phyloP scores from a whole-genome alignment of 1,140 invertebrate genomes.

The Aphelenchoides besseyi region DNA sequence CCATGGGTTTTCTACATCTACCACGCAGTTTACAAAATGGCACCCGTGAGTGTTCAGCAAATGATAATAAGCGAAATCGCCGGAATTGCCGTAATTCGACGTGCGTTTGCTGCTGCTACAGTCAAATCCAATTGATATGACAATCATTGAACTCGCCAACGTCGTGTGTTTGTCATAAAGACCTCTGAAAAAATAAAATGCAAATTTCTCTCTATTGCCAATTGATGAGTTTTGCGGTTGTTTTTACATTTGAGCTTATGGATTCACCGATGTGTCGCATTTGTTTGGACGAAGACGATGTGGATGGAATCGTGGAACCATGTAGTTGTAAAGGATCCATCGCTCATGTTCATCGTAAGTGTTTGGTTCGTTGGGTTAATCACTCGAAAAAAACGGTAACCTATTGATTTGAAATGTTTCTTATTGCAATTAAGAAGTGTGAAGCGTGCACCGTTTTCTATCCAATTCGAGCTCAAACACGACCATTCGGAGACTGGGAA shows the following conservation, averaged over 20 bases:
- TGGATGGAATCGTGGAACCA: background rate
- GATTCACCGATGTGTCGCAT: background rate
- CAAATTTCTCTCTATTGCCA: background rate
- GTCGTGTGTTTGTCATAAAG: too few species aligned
- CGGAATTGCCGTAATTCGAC: background rate
- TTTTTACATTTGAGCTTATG: slow-evolving; percentile 7
- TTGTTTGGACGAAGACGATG: background rate
- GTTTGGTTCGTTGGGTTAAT: slow-evolving; percentile 1
- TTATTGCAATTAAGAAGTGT: background rate
- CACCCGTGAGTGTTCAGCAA: background rate
- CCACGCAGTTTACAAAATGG: background rate
- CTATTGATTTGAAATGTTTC: slow-evolving; percentile 5
- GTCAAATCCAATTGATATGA: too few species aligned
- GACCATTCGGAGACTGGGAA: background rate
- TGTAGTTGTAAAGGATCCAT: background rate
- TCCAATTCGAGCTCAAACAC: background rate
- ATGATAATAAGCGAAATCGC: background rate
- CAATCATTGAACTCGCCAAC: too few species aligned
- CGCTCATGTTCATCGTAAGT: background rate
- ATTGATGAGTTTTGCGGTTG: background rate
- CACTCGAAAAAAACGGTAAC: slow-evolving; percentile 2
- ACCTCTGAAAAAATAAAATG: too few species aligned
- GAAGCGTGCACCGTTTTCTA: background rate
- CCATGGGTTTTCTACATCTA: background rate
- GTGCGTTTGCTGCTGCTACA: background rate